These are phyloP conservation scores for Passer montanus DNA, from an alignment of 2,113 vertebrate genomes.

Conservation along the genomic window DNA sequence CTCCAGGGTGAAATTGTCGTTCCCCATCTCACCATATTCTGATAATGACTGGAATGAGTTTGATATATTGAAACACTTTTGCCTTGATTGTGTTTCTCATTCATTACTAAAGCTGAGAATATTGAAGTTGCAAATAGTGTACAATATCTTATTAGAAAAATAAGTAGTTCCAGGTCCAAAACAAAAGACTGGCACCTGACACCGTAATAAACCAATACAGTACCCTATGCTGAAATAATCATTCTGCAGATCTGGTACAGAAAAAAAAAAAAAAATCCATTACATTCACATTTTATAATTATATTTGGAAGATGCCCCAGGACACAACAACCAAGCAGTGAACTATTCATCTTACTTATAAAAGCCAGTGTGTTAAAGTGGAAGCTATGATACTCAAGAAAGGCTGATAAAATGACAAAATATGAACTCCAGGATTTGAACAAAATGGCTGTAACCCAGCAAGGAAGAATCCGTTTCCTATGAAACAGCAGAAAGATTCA, in stretches of 20 bases:
- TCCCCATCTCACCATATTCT: constrained; percentile 23
- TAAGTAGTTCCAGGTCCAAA: constrained; percentile 9
- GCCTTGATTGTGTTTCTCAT: constrained; percentile 18
- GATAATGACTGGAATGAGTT: constrained; percentile 31
- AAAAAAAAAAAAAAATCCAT: background rate
- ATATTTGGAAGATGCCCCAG: constrained; percentile 44
- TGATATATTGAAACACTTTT: constrained; percentile 42
- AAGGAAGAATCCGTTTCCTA: background rate
- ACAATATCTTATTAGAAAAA: constrained; percentile 48
- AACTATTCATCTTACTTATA: constrained; percentile 29
- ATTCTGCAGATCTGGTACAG: background rate
- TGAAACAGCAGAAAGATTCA: background rate
- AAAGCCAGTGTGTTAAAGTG: constrained; percentile 7
- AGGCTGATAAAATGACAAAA: background rate
- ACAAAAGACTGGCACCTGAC: background rate
- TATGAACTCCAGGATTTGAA: background rate
- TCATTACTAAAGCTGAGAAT: constrained; percentile 28
- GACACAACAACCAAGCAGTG: constrained; percentile 12
- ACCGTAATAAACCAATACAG: background rate
- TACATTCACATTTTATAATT: constrained; percentile 45
- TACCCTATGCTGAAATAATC: background rate
- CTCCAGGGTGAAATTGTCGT: constrained; percentile 46
- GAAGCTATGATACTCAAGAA: background rate
- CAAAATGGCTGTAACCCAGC: constrained; percentile 1
- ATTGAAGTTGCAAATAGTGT: constrained; percentile 4